These are phyloP conservation scores for Labeo calbasu DNA, from an alignment of 2,797 vertebrate genomes.

Conservation along the genomic window DNA sequence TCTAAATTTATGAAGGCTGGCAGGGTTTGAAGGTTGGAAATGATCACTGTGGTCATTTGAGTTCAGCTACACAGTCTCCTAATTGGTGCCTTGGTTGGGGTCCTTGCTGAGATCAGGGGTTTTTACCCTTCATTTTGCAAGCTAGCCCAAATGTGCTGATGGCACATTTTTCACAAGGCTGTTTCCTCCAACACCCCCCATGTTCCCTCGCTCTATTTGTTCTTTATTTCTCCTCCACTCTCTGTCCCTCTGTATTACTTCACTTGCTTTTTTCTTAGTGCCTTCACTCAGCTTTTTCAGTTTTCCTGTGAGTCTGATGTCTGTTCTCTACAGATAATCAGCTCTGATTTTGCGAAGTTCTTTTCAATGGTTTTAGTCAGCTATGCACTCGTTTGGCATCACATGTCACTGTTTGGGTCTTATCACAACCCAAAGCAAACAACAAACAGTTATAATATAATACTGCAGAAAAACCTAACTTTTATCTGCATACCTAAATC, in stretches of 20 bases:
- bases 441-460: not conserved
- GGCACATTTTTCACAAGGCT: slow-evolving; percentile 76
- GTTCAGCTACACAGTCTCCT: slow-evolving; percentile 78
- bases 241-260: slow-evolving; percentile 60
- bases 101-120: slow-evolving; percentile 82
- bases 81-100: slow-evolving; percentile 81
- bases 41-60: slow-evolving; percentile 67
- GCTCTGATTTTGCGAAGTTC: slow-evolving; percentile 78
- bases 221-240: slow-evolving; percentile 62
- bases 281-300: slow-evolving; percentile 81
- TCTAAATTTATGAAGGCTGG: slow-evolving; percentile 68
- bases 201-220: slow-evolving; percentile 50
- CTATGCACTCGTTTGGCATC: not conserved
- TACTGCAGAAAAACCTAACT: not conserved
- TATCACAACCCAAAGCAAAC: not conserved
- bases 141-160: slow-evolving; percentile 80
- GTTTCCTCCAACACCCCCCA: slow-evolving; percentile 60
- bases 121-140: slow-evolving; percentile 74
- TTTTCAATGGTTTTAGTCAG: slow-evolving; percentile 74
- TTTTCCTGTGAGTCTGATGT: slow-evolving; percentile 83
- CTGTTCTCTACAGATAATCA: slow-evolving; percentile 80
- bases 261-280: slow-evolving; percentile 68
- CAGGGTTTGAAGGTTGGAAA: slow-evolving; percentile 70
- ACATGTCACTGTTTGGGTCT: no score
- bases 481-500: not conserved